phyloP scores from a whole-genome alignment of 2,113 vertebrate species.

The Dicentrarchus labrax region DNA sequence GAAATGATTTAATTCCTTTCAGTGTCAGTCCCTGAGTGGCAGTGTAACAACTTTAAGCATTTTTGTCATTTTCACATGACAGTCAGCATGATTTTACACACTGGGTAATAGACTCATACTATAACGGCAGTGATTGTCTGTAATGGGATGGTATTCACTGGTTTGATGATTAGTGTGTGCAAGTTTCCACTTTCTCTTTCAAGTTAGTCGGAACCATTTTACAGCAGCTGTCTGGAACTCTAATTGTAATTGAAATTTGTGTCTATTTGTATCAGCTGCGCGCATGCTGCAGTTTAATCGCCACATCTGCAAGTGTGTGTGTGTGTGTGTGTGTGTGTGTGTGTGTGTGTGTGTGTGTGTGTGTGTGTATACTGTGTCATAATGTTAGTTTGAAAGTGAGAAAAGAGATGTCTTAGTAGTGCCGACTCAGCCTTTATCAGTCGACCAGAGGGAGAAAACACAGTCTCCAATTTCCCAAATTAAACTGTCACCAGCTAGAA shows the following conservation, averaged over 20 bases:
- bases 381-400: slow-evolving; percentile 1
- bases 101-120: not conserved
- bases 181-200: not conserved
- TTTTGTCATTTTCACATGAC: slow-evolving; percentile 4
- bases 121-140: too few species aligned
- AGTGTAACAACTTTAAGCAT: not conserved
- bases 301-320: not conserved
- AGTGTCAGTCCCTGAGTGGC: not conserved
- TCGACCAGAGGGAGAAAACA: slow-evolving; percentile 37
- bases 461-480: slow-evolving; percentile 64
- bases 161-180: not conserved
- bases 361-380: slow-evolving; percentile 1
- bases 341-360: too few species aligned
- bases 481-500: slow-evolving; percentile 59
- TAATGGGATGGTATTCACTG: not conserved
- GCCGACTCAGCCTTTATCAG: slow-evolving; percentile 33
- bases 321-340: too few species aligned
- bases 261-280: not conserved
- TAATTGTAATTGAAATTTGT: not conserved
- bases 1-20: slow-evolving; percentile 8
- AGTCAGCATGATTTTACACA: not conserved
- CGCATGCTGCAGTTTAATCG: not conserved
- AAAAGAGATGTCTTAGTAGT: slow-evolving; percentile 21
- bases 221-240: slow-evolving; percentile 12
- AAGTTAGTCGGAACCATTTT: not conserved